Evolutionary conservation across 2,888 invertebrate species (phyloP), one percentile per base, ranked within the genome.

Genomic region (Sarcophaga caerulescens): DNA sequence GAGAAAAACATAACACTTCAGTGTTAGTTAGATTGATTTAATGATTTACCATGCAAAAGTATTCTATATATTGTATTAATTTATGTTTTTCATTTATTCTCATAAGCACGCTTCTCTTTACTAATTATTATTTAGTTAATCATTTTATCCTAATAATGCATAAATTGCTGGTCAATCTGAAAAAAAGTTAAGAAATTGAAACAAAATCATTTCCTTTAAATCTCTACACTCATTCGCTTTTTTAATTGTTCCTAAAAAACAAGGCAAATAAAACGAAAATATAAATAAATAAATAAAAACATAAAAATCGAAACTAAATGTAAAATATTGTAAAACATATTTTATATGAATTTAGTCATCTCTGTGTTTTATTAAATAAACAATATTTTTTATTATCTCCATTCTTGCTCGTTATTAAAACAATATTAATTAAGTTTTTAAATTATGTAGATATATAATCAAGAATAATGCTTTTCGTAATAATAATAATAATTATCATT

Each of bases 111-210:
- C 47, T 52, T 14, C 4, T 52, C 17, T 69, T 68, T 60, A 23
- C 23, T 45, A 70, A 60, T 45, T 57, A 70, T 60, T 59, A 23
- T 80, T 73, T 83, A 71, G 45, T 57, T 47, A 60, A 79, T 25
- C 57, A 71, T 17, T 78, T 70, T 82, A 62, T 25, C 17, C 45
- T 74, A 65, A 25, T 70, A 76, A 74, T 77, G 71, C 79, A 68
- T 76, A 66, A 84, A 85, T 85, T 87, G 85, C 85, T 86, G 85
- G 85, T 84, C 87, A 87, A 87, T 82, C 84, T 35, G 52, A 85
- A 57, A 59, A 81, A 35, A 35, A 10, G 35, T 35, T 6, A 35
- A 35, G 35, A 35, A 19, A 60, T 25, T 35, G 57, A 70, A 63
- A 65, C 66, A 80, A 10, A 35, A 75, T 63, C 45, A 79, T 66